These are phyloP conservation scores for Synodontis membranacea DNA, from an alignment of 2,113 vertebrate species.

Conservation along the genomic window DNA sequence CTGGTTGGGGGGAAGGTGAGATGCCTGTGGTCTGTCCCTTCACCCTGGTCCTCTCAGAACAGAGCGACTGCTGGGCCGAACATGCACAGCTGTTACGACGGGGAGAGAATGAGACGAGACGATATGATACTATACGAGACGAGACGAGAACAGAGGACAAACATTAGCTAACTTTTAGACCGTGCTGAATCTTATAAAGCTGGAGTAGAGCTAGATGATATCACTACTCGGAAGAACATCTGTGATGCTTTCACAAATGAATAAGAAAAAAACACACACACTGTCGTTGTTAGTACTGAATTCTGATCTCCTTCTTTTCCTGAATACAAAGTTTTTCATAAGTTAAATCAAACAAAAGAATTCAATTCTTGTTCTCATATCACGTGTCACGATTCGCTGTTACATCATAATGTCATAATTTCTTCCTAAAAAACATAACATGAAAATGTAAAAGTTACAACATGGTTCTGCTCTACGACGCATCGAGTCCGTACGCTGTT, in stretches of 20 bases:
- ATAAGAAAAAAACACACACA: neutral
- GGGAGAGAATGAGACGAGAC: neutral
- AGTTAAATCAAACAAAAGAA: neutral
- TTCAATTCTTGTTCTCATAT: neutral
- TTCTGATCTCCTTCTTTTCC: neutral
- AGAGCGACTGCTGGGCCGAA: constrained; percentile 36
- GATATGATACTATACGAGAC: too few species aligned
- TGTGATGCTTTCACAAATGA: neutral
- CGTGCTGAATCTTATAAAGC: neutral
- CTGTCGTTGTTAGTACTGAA: neutral
- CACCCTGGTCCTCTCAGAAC: neutral
- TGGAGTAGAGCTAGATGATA: neutral
- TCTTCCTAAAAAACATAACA: neutral
- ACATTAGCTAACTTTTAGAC: neutral
- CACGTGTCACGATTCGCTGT: neutral
- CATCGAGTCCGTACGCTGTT: neutral
- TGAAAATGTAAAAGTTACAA: neutral
- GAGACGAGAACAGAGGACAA: neutral
- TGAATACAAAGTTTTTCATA: too few species aligned
- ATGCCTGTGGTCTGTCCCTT: constrained; percentile 23
- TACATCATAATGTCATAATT: neutral
- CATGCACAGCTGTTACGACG: constrained; percentile 58
- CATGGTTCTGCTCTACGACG: neutral
- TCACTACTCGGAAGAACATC: too few species aligned
- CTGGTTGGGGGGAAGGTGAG: constrained; percentile 94